These are phyloP conservation scores for Dermatemys mawii DNA, from an alignment of 2,113 vertebrate genomes.

Conservation along the genomic window DNA sequence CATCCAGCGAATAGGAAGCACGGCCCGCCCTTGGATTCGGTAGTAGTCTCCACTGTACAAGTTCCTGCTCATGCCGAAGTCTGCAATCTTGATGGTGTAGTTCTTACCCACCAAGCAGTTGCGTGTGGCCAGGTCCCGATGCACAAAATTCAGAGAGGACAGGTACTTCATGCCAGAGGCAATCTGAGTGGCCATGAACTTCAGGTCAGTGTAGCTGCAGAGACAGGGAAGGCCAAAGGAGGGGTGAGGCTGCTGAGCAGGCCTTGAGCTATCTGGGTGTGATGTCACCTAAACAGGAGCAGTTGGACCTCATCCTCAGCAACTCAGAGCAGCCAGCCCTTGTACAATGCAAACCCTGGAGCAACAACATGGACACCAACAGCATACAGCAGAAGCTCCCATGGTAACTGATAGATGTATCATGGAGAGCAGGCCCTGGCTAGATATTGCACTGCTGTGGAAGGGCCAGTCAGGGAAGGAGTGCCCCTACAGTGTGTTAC, in stretches of 20 bases:
- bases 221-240: background rate
- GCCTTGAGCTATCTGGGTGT: background rate
- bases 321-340: accelerated
- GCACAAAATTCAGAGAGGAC: conserved; percentile 96
- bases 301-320: background rate
- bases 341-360: accelerated
- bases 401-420: background rate
- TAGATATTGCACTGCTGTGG: background rate
- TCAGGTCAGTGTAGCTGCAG: conserved; percentile 84
- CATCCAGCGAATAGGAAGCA: conserved; percentile 99
- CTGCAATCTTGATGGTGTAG: conserved; percentile 96
- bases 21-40: conserved; percentile 94
- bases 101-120: conserved; percentile 96
- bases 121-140: conserved; percentile 95
- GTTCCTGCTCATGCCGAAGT: conserved; percentile 98
- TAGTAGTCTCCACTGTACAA: conserved; percentile 98
- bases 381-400: background rate
- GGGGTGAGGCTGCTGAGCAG: accelerated
- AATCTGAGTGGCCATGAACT: conserved; percentile 91
- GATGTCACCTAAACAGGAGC: background rate
- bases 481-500: background rate
- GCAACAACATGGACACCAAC: background rate
- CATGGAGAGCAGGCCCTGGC: background rate
- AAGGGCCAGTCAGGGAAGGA: background rate
- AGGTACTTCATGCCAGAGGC: conserved; percentile 98